These are phyloP conservation scores for Palaemon carinicauda DNA, from an alignment of 1,140 invertebrate species.

Conservation along the genomic window DNA sequence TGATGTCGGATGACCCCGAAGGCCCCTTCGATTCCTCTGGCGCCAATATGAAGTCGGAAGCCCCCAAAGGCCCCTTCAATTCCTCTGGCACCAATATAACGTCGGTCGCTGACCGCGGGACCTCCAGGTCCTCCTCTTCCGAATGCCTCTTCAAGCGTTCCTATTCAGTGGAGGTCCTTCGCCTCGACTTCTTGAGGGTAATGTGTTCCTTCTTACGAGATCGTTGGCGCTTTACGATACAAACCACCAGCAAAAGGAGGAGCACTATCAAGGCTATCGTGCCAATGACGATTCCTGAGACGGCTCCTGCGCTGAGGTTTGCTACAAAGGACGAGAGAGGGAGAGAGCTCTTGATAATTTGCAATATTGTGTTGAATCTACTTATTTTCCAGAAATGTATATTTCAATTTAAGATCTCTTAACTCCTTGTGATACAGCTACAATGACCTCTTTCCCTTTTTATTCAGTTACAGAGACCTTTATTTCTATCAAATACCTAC, in stretches of 20 bases:
- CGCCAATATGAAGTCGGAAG: too few relatives aligned
- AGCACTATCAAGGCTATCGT: neutral
- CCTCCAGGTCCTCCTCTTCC: neutral
- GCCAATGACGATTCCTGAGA: constrained; percentile 24
- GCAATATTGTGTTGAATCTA: too few relatives aligned
- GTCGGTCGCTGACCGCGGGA: neutral
- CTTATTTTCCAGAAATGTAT: too few relatives aligned
- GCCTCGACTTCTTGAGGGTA: neutral
- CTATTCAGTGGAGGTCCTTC: constrained; percentile 18
- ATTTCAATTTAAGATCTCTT: too few relatives aligned
- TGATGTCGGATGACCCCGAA: too few relatives aligned
- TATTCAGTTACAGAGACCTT: too few relatives aligned
- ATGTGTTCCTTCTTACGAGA: constrained; percentile 6
- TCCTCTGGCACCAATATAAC: too few relatives aligned
- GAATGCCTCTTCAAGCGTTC: constrained; percentile 9
- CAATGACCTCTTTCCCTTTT: too few relatives aligned
- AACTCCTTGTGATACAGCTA: too few relatives aligned
- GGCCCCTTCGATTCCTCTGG: too few relatives aligned
- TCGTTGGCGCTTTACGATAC: neutral
- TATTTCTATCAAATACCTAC: too few relatives aligned
- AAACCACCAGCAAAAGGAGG: neutral
- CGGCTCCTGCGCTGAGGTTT: neutral
- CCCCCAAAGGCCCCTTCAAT: too few relatives aligned
- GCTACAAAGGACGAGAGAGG: neutral
- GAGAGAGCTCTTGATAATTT: neutral